phyloP scores from a whole-genome alignment of 2,113 vertebrate genomes.

The Bothrops jararaca region DNA sequence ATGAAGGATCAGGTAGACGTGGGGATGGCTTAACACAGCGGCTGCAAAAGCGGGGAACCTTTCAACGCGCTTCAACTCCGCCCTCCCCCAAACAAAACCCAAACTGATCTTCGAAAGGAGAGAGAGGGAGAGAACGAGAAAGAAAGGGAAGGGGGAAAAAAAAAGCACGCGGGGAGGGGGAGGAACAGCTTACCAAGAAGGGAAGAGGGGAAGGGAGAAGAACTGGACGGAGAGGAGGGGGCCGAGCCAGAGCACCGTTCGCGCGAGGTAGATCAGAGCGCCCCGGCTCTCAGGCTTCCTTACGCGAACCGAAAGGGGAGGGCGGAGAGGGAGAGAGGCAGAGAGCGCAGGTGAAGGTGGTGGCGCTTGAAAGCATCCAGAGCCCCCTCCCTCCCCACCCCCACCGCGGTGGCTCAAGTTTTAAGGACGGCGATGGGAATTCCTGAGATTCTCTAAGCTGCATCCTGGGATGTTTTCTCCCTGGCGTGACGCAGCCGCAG shows the following conservation, averaged over 20 bases:
- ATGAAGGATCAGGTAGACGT: constrained; percentile 62
- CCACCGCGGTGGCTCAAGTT: constrained; percentile 2
- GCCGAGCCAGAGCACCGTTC: background rate
- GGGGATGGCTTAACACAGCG: background rate
- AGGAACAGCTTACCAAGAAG: background rate
- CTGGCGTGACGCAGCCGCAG: constrained; percentile 21
- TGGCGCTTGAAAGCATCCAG: background rate
- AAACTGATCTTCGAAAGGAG: background rate
- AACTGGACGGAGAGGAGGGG: background rate
- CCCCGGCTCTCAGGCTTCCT: background rate
- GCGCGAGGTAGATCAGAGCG: background rate
- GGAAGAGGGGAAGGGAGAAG: background rate
- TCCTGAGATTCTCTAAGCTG: constrained; percentile 27
- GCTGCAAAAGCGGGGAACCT: background rate
- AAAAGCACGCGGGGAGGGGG: background rate
- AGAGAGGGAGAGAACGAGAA: background rate
- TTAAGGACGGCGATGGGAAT: constrained; percentile 15
- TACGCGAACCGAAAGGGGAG: background rate
- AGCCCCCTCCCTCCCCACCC: rapidly evolving
- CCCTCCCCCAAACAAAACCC: background rate
- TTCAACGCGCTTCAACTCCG: background rate
- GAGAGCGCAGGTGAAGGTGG: background rate
- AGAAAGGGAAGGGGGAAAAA: background rate
- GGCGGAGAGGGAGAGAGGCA: background rate
- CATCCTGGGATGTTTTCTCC: constrained; percentile 54